Base-by-base conservation (phyloP, 2,888 invertebrate genomes). In the Hyposoter didymator region DNA sequence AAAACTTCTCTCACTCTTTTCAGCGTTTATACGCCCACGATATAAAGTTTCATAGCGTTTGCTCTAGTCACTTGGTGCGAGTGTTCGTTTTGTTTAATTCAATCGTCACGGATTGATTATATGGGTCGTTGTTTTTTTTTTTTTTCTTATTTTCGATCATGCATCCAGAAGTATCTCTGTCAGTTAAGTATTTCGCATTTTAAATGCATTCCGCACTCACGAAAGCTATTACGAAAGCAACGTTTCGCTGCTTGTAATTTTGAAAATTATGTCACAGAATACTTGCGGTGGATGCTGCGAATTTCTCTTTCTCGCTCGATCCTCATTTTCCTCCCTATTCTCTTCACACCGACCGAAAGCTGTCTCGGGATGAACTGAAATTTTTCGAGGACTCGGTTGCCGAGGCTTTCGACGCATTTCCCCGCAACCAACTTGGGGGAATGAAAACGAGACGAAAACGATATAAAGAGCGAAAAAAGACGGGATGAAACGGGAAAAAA, bases 361-460 rank as follows among this genome's bases (percentile, higher is more conserved):
- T 72, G 76, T 55, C 67, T 69, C 64, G 32, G 45, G 67, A 80
- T 59, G 52, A 52, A 32, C 39, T 22, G 32, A 73, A 76, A 76
- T 76, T 76, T 80, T 72, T 76, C 72, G 32, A 67, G 49, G 35
- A 73, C 39, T 47, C 45, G 55, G 12, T 19, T 39, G 59, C n/a
- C 52, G 66, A 22, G 78, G 74, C 78, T 85, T 75, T 66, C 75
- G 55, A 47, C 66, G 28, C 14, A 6, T 47, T 19, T 5, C 7
- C 49, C 49, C 47, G 10, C 12, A 12, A 59, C 49, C 14, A 14
- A 35, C 32, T 47, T 28, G 32, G 32, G 35, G 45, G 64, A 47
- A 55, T 49, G 45, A 39, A 19, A n/a, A 19, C 19, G 47, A 74
- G 43, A 35, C 32, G 14, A 72, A 52, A n/a, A 12, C 12, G n/a